Base-by-base conservation (phyloP, 2,888 invertebrate species). In the Leptarthrus brevirostris region DNA sequence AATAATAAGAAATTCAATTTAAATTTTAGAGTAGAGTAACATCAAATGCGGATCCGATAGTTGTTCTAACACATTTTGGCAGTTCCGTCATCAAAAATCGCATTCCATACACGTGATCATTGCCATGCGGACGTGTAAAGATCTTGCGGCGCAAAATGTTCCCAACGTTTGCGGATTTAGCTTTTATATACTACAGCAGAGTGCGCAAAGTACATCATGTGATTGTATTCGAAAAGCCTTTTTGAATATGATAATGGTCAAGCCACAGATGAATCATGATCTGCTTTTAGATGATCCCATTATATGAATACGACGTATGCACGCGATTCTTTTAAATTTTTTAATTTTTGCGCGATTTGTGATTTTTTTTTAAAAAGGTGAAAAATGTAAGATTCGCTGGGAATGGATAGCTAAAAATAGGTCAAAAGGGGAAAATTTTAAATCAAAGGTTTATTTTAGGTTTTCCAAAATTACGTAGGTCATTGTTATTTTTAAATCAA, bases 261-360 rank as follows among this genome's bases (percentile, higher is more conserved):
- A 56, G 53, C 24, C 16, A 24, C 44, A 44, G 44, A 64, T 72
- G 71, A 72, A 72, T 72, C 71, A 72, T 72, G 44, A 44, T 40
- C 56, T 44, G 56, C 24, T 72, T 72, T 72, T 72, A 72, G 71
- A 72, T 72, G 71, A 44, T 56, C 71, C 56, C 71, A 72, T 56
- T 72, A 64, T 47, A 64, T 40, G 40, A 40, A 40, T 12, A 40
- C n/a, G 40, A 40, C 40, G 40, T 40, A 40, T 40, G 10, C n/a
- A 40, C 40, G 2, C 40, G 40, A 40, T 1, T 40, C 12, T 1
- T 3, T 40, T 40, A 40, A 40, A 12, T 3, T 40, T 40, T 40
- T 40, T 12, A 12, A 40, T 40, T 40, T 40, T 40, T 40, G 40
- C n/a, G 40, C 40, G 40, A 40, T 40, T 40, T 40, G 2, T 40